A percentile compares a stretch with the other conserved stretches of the same genome.
These are phyloP conservation scores for Centrocercus urophasianus DNA, from an alignment of 2,113 vertebrate species.

Conservation along the genomic window DNA sequence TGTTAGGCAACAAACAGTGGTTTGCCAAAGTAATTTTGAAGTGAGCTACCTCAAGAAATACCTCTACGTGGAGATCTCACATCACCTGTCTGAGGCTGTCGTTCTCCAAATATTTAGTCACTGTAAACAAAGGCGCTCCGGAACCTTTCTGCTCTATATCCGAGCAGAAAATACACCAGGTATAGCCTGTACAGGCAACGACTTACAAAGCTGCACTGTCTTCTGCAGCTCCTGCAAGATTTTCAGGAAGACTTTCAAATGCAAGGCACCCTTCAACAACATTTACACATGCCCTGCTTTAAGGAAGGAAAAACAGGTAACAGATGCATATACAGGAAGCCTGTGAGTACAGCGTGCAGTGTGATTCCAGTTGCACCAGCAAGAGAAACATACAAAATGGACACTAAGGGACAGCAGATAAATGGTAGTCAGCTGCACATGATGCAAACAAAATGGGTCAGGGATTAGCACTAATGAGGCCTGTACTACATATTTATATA, in stretches of 20 bases:
- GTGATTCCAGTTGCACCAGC: background rate
- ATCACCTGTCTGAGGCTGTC: background rate
- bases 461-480: background rate
- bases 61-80: background rate
- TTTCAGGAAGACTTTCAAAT: background rate
- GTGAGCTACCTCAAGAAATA: background rate
- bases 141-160: background rate
- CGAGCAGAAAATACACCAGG: background rate
- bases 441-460: background rate
- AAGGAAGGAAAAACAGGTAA: background rate
- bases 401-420: background rate
- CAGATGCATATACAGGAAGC: background rate
- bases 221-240: background rate
- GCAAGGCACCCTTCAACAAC: background rate
- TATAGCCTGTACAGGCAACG: background rate
- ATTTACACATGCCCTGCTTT: background rate
- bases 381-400: background rate
- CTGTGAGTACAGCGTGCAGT: background rate
- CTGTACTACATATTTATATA: background rate
- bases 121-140: background rate
- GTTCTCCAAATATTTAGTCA: background rate
- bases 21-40: background rate
- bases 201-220: background rate
- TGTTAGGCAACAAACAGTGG: background rate
- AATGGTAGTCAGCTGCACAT: background rate